Conservation (phyloP, 37 sponge, comb jelly and placozoan species). For the Petrosia ficiformis region DNA sequence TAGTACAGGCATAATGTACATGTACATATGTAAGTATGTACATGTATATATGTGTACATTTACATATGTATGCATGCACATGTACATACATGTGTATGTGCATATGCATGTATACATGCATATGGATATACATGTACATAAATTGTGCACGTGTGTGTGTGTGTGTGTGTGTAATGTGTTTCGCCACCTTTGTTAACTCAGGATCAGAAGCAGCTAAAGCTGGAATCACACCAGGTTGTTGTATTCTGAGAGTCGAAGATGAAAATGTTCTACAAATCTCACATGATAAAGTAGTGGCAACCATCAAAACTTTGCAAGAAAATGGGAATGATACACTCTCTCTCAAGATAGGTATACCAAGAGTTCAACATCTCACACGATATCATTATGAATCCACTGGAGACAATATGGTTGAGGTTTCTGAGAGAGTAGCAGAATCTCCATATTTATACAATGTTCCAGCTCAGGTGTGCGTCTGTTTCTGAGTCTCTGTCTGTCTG, state of each 20-base stretch:
- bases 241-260: slow-evolving; percentile 42
- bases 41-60: no score
- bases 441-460: slow-evolving; percentile 52
- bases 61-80: no score
- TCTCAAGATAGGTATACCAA: slow-evolving; percentile 40
- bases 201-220: slow-evolving; percentile 48
- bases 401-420: slow-evolving; percentile 23
- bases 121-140: no score
- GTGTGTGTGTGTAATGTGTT: no score
- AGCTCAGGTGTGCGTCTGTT: slow-evolving; percentile 52
- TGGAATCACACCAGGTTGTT: slow-evolving; percentile 49
- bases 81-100: no score
- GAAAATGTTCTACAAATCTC: slow-evolving; percentile 29
- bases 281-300: slow-evolving; percentile 52
- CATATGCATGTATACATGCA: no score
- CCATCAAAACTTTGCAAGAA: slow-evolving; percentile 10
- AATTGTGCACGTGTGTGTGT: no score
- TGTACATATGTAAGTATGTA: no score
- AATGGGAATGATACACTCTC: slow-evolving; percentile 3
- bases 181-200: no score
- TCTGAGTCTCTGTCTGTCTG: no score
- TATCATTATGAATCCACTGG: slow-evolving; percentile 46
- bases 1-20: no score
- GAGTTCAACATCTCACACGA: slow-evolving; percentile 23
- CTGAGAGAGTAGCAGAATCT: slow-evolving; percentile 34